These are phyloP conservation scores for Drymodes brunneopygia DNA, from an alignment of 2,113 vertebrate genomes.

Conservation along the genomic window DNA sequence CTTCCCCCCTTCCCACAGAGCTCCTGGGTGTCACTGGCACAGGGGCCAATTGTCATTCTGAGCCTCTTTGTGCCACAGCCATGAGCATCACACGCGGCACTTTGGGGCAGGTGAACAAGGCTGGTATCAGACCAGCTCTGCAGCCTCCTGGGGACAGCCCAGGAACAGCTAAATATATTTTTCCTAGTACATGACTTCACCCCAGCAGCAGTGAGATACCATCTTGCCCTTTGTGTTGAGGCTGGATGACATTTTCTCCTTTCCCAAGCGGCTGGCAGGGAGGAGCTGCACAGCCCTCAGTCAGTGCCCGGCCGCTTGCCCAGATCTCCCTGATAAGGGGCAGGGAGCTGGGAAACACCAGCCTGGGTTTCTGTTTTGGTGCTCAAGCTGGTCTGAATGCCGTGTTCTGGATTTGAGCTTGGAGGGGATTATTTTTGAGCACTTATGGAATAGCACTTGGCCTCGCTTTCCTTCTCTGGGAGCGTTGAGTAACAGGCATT, in stretches of 20 bases:
- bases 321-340: slow-evolving; percentile 71
- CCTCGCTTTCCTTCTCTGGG: neutral
- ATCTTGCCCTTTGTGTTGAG: slow-evolving; percentile 76
- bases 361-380: neutral
- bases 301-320: slow-evolving; percentile 45
- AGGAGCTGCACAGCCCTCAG: slow-evolving; percentile 4
- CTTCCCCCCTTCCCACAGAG: neutral
- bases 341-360: slow-evolving; percentile 63
- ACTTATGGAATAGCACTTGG: slow-evolving; percentile 13
- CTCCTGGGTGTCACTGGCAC: neutral
- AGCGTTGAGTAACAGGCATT: neutral
- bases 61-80: neutral
- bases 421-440: neutral
- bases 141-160: slow-evolving; percentile 45
- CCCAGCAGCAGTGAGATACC: slow-evolving; percentile 64
- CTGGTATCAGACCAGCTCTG: neutral
- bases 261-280: slow-evolving; percentile 66
- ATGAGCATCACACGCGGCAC: rapidly evolving
- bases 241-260: slow-evolving; percentile 73
- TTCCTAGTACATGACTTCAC: slow-evolving; percentile 69
- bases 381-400: neutral
- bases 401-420: neutral
- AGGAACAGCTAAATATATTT: slow-evolving; percentile 68
- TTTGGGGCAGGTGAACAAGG: neutral
- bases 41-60: neutral